phyloP scores from a whole-genome alignment of 2,888 invertebrate species.

The Brachyptera putata region DNA sequence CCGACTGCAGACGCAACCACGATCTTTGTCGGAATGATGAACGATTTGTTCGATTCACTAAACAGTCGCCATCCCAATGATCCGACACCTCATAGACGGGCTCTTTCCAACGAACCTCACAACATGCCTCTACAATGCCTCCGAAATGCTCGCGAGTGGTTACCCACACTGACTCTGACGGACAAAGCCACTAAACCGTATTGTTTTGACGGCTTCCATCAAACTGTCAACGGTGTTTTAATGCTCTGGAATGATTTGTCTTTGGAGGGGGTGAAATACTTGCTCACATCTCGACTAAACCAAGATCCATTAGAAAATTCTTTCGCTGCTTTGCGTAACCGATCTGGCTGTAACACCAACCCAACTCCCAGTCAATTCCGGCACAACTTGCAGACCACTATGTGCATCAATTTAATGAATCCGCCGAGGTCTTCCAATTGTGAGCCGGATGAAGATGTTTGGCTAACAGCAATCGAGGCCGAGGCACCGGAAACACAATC shows the following conservation, averaged over 20 bases:
- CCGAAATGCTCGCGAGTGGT: not conserved
- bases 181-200: slow-evolving; percentile 28
- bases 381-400: slow-evolving; percentile 31
- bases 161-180: not conserved
- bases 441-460: slow-evolving; percentile 11
- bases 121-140: not conserved
- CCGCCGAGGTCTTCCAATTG: slow-evolving; percentile 30
- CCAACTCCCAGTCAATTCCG: slow-evolving; percentile 32
- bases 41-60: slow-evolving; percentile 1
- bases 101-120: slow-evolving; percentile 25
- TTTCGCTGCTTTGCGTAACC: slow-evolving; percentile 33
- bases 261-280: slow-evolving; percentile 28
- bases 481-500: not conserved
- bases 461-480: not conserved
- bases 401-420: slow-evolving; percentile 13
- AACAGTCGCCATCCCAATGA: slow-evolving; percentile 2
- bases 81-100: slow-evolving; percentile 5
- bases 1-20: not conserved
- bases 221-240: slow-evolving; percentile 35
- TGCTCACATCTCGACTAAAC: slow-evolving; percentile 33
- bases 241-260: slow-evolving; percentile 33
- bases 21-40: slow-evolving; percentile 1
- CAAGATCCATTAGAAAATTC: slow-evolving; percentile 37
- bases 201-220: slow-evolving; percentile 35
- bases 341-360: slow-evolving; percentile 34